Evolutionary conservation across 1,140 invertebrate genomes (phyloP), one percentile per base, ranked within the genome.

Genomic region (Cydia pomonella): DNA sequence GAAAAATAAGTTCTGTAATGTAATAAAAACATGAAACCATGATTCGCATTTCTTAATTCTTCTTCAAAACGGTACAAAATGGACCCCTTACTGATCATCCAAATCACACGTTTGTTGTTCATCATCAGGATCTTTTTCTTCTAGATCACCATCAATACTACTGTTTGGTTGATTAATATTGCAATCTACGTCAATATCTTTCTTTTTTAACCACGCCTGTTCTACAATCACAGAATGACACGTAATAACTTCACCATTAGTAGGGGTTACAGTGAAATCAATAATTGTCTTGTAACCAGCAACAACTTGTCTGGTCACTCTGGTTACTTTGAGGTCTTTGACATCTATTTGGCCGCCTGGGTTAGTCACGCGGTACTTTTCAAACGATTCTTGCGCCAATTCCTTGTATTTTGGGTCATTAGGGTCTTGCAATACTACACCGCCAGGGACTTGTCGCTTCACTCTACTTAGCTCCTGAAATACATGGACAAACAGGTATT

Each of bases 221-320:
- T 94, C 94, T 94, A 94, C 95, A 13, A 95, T 84, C 5, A 84
- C 83, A n/a, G 95, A 84, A 4, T 89, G 25, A 78, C 95, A 95
- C 0, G 82, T 73, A 63, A 88, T 76, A 25, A 16, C 3, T 16
- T 66, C 63, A 21, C 59, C 64, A 10, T 72, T 63, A 33, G 50
- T 33, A 7, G 79, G 76, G 2, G 44, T 16, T 47, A 80, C 76
- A 25, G 38, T 72, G 73, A 85, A 87, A 53, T 83, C 50, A 16
- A 88, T 75, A 38, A 18, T 50, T 7, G 77, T 85, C 27, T 16
- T 27, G 1, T 5, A 6, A 16, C 86, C 86, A 2, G 85, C 18
- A 12, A 88, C 85, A 4, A 86, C 72, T 66, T 83, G 80, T 4
- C 27, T 73, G 0, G 75, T 77, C 1, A 79, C 80, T 76, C 77